phyloP scores from a whole-genome alignment of 2,113 vertebrate species.

The Ceyx margarethae region DNA sequence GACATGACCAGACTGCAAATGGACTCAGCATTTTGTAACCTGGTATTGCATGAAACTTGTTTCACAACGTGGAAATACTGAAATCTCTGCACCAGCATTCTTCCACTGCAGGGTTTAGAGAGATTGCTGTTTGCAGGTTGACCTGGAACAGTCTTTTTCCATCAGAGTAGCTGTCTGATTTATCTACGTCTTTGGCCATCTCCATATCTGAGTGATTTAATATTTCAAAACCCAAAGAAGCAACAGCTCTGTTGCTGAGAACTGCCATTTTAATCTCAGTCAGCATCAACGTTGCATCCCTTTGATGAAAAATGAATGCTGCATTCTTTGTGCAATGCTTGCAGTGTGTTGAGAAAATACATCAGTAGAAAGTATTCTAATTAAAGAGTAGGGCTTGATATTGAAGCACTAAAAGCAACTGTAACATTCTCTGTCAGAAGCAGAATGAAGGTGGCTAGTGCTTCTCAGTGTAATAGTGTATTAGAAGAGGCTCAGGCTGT shows the following conservation, averaged over 20 bases:
- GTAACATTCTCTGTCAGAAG: not conserved
- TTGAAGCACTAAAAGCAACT: rapidly evolving
- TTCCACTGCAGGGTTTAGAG: not conserved
- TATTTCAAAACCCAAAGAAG: not conserved
- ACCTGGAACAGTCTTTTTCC: constrained; percentile 51
- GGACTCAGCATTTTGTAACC: not conserved
- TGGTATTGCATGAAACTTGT: not conserved
- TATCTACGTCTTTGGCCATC: not conserved
- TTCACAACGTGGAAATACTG: not conserved
- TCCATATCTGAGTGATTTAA: not conserved
- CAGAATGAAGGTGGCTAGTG: not conserved
- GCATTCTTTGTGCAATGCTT: not conserved
- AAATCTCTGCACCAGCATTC: not conserved
- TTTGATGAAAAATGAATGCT: constrained; percentile 48
- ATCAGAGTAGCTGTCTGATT: constrained; percentile 16
- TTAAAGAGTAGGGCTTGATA: not conserved
- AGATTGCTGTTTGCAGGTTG: not conserved
- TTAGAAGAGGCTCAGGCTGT: not conserved
- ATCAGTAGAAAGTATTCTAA: not conserved
- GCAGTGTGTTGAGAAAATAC: not conserved
- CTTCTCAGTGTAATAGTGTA: not conserved
- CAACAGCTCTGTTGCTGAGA: not conserved
- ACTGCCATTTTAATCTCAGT: not conserved
- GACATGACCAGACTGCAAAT: not conserved
- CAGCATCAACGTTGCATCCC: not conserved